These are phyloP conservation scores for Drosophila ambigua DNA, from an alignment of 1,140 invertebrate species.

Conservation along the genomic window DNA sequence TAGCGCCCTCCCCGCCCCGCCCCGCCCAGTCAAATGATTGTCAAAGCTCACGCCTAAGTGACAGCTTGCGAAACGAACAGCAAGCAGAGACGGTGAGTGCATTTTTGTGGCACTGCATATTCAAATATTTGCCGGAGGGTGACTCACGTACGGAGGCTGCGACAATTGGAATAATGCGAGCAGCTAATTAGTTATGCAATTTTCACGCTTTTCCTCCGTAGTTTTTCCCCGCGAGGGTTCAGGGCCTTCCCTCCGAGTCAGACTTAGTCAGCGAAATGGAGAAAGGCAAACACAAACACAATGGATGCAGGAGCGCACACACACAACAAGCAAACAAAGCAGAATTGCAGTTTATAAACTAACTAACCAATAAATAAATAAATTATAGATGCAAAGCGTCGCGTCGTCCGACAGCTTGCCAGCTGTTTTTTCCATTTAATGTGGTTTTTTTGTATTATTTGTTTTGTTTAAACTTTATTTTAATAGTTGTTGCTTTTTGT, in stretches of 20 bases:
- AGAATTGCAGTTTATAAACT: constrained; percentile 20
- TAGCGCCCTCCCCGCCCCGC: background rate
- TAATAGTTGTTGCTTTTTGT: constrained; percentile 20
- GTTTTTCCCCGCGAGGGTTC: too few relatives aligned
- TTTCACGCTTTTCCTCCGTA: constrained; percentile 30
- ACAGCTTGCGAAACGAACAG: constrained; percentile 42
- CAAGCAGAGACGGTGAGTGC: constrained; percentile 16
- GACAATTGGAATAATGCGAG: constrained; percentile 15
- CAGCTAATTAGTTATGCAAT: constrained; percentile 41
- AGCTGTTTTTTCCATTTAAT: constrained; percentile 18
- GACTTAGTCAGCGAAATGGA: background rate
- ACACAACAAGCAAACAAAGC: background rate
- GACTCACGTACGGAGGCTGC: constrained; percentile 30
- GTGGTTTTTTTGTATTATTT: background rate
- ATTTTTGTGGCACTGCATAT: constrained; percentile 18
- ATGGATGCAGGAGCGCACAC: too few relatives aligned
- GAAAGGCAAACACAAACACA: constrained; percentile 8
- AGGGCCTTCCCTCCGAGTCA: background rate
- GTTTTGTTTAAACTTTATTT: constrained; percentile 40
- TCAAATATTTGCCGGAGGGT: constrained; percentile 35
- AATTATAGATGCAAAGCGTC: constrained; percentile 40
- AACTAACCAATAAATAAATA: constrained; percentile 25
- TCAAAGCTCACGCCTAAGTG: constrained; percentile 46
- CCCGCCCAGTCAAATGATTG: constrained; percentile 6
- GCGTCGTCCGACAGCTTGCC: constrained; percentile 15